These are phyloP conservation scores for Pardosa pseudoannulata DNA, from an alignment of 2,888 invertebrate species.

Conservation along the genomic window DNA sequence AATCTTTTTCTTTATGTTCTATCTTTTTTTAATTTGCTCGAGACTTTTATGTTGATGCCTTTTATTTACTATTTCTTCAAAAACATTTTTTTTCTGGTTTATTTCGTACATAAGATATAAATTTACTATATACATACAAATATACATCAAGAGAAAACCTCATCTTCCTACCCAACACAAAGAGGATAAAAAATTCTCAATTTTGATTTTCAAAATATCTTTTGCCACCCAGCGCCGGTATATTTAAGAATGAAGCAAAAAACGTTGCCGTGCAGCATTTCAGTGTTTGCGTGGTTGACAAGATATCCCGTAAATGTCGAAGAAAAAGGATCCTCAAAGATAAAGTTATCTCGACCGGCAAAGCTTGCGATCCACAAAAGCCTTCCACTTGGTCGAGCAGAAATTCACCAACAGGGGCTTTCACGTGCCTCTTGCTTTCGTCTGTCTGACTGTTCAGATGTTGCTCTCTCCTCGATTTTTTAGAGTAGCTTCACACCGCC, in stretches of 20 bases:
- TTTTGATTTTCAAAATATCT: background rate
- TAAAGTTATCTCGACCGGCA: conserved; percentile 47
- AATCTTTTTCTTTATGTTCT: no score
- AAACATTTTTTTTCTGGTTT: no score
- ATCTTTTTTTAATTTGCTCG: no score
- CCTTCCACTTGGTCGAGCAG: conserved; percentile 47
- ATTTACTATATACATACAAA: no score
- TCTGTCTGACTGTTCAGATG: background rate
- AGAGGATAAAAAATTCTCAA: background rate
- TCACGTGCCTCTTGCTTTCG: background rate
- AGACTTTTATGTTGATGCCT: no score
- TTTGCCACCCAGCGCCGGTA: background rate
- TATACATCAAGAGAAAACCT: no score
- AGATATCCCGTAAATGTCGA: conserved; percentile 41
- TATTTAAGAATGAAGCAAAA: conserved; percentile 21
- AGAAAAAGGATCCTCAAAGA: conserved; percentile 43
- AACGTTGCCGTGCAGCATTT: background rate
- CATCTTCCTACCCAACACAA: no score
- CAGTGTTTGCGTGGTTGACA: conserved; percentile 26
- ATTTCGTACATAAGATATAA: no score
- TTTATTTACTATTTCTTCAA: no score
- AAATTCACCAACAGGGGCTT: conserved; percentile 42
- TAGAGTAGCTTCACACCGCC: background rate
- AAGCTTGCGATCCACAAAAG: conserved; percentile 33
- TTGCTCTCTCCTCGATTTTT: conserved; percentile 6